Evolutionary conservation across 2,888 invertebrate genomes (phyloP), one percentile per base, ranked within the genome.

Genomic region (Muscina levida): DNA sequence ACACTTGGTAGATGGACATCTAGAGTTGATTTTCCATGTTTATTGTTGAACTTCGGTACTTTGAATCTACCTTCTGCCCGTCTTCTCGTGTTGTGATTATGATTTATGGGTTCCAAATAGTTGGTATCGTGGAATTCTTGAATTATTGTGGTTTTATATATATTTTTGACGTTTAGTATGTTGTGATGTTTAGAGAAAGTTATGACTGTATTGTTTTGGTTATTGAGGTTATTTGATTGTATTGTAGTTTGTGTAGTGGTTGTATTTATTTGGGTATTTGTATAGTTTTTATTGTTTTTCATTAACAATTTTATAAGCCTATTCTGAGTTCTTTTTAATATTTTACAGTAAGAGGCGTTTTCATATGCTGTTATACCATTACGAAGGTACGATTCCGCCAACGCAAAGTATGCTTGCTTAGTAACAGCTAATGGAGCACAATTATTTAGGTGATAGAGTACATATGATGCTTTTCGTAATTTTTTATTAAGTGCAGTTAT

Each of bases 11-110:
- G 46, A 15, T 13, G 13, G 13, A 46, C 46, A 15, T 46, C 46
- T 15, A 46, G 15, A 15, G 46, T 46, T 2, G 2, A 15, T 48
- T 48, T 48, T 4, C 19, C 19, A 8, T 19, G 19, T 6, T 48
- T 48, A 48, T 48, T 48, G 17, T 48, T 19, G 15, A 19, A 48
- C 1, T 10, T 48, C 6, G 15, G 2, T 46, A 46, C 15, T 46
- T 46, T 46, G 17, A 15, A 46, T 46, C 46, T n/a, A 19, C 48
- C 48, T 48, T 48, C 48, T 19, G 48, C 48, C 19, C 48, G 19
- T 48, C 48, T 48, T 48, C 48, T 19, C 1, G 48, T 48, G 48
- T 48, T 48, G 10, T 48, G 10, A 2, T 19, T 5, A 48, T 48
- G 48, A 15, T 48, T 19, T 3, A 48, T 19, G 10, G 15, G 15